Percentiles rank a stretch among this genome's conserved stretches.
These are phyloP conservation scores for Leptinotarsa juncta DNA, from an alignment of 2,888 invertebrate genomes.

Conservation along the genomic window DNA sequence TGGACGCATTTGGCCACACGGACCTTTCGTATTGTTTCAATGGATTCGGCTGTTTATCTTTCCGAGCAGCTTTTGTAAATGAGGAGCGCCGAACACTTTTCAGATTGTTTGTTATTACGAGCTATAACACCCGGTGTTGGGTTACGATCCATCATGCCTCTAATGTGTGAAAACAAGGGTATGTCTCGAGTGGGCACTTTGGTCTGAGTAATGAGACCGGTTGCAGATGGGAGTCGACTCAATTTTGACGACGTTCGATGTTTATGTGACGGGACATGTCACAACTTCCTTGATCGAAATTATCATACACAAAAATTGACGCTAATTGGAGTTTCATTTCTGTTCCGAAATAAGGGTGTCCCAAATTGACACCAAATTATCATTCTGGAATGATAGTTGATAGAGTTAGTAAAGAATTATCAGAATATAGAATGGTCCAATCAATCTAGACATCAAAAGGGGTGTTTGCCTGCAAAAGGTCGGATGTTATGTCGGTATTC, in stretches of 20 bases:
- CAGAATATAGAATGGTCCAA: no score
- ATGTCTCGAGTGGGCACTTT: slow-evolving; percentile 16
- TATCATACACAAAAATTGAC: not conserved
- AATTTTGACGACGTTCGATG: slow-evolving; percentile 6
- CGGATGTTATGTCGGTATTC: no score
- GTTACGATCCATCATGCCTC: slow-evolving; percentile 20
- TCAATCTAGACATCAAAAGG: no score
- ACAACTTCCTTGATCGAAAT: slow-evolving; percentile 3
- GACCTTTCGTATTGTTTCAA: slow-evolving; percentile 26
- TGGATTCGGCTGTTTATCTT: slow-evolving; percentile 22
- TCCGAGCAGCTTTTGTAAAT: slow-evolving; percentile 20
- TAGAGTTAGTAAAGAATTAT: no score
- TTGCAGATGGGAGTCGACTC: slow-evolving; percentile 8
- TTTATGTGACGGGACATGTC: slow-evolving; percentile 5
- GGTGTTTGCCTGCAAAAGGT: no score
- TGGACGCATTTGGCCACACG: slow-evolving; percentile 23
- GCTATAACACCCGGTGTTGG: slow-evolving; percentile 21
- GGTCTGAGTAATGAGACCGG: not conserved
- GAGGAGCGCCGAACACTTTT: slow-evolving; percentile 25
- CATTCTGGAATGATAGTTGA: no score
- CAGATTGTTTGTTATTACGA: slow-evolving; percentile 25
- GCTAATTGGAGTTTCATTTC: no score
- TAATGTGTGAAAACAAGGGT: slow-evolving; percentile 25
- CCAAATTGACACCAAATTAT: no score
- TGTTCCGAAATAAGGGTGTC: no score